Conservation (phyloP, 2,113 vertebrate species). For the Rhineura floridana region DNA sequence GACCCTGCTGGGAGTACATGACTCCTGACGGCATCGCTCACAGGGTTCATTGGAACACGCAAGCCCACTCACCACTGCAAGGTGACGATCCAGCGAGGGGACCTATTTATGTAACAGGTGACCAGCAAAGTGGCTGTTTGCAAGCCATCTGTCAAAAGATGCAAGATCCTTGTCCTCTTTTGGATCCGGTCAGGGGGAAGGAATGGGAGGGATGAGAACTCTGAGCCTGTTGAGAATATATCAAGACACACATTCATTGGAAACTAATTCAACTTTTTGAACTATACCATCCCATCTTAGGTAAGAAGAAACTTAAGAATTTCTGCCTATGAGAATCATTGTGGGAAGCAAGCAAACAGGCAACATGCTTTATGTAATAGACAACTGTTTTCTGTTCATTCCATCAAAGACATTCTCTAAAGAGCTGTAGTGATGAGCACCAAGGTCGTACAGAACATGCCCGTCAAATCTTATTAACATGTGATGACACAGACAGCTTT, state of each 20-base stretch:
- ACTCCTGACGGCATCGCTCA: too few relatives aligned
- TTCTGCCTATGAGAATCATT: neutral
- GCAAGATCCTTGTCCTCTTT: neutral
- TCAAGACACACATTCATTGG: neutral
- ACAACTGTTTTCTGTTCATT: neutral
- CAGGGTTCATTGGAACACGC: too few relatives aligned
- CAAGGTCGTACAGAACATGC: neutral
- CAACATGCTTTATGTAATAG: neutral
- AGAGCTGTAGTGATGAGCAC: neutral
- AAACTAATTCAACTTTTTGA: too few relatives aligned
- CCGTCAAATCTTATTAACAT: conserved; percentile 2
- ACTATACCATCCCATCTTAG: too few relatives aligned
- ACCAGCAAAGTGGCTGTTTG: neutral
- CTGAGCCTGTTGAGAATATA: neutral
- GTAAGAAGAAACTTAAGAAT: neutral
- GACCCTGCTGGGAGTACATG: too few relatives aligned
- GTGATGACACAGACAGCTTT: neutral
- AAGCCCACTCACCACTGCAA: too few relatives aligned
- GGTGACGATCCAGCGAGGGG: too few relatives aligned
- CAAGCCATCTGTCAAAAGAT: neutral
- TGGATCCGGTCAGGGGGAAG: neutral
- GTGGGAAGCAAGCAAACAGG: neutral
- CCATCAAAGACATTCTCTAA: neutral
- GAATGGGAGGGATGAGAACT: neutral
- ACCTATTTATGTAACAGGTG: too few relatives aligned